These are phyloP conservation scores for Calycopis cecrops DNA, from an alignment of 1,140 invertebrate species.

Conservation along the genomic window DNA sequence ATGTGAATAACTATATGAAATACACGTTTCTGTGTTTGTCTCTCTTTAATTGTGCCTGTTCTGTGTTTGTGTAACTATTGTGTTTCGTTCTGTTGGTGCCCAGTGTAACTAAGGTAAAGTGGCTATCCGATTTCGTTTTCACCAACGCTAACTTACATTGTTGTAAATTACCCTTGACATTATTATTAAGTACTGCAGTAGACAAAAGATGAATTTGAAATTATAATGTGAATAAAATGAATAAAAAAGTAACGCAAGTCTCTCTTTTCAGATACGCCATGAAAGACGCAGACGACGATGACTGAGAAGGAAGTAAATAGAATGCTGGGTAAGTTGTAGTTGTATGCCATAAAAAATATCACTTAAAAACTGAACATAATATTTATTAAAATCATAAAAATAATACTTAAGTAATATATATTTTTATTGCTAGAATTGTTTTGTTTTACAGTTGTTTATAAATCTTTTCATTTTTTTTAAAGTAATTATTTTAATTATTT, in stretches of 20 bases:
- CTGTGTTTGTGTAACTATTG: conserved; percentile 49
- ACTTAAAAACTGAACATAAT: no score
- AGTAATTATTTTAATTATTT: no score
- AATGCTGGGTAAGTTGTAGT: conserved; percentile 58
- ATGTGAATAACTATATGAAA: conserved; percentile 37
- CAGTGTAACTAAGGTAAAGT: conserved; percentile 13
- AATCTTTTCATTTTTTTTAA: no score
- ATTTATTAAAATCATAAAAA: no score
- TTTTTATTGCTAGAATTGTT: no score
- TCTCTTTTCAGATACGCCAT: conserved; percentile 53
- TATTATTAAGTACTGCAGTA: not conserved
- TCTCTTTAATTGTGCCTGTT: conserved; percentile 21
- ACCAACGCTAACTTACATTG: not conserved
- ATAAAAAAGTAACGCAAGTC: not conserved
- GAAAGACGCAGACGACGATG: conserved; percentile 64
- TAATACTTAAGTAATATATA: no score
- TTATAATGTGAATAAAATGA: no score
- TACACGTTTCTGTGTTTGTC: conserved; percentile 24
- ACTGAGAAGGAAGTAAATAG: conserved; percentile 69
- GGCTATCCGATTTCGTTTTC: not conserved
- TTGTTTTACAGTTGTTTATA: no score
- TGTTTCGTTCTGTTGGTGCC: conserved; percentile 27
- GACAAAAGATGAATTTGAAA: not conserved
- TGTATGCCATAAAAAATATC: not conserved
- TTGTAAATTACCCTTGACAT: not conserved